These are phyloP conservation scores for Eremobia ochroleuca DNA, from an alignment of 2,888 invertebrate genomes.

Conservation along the genomic window DNA sequence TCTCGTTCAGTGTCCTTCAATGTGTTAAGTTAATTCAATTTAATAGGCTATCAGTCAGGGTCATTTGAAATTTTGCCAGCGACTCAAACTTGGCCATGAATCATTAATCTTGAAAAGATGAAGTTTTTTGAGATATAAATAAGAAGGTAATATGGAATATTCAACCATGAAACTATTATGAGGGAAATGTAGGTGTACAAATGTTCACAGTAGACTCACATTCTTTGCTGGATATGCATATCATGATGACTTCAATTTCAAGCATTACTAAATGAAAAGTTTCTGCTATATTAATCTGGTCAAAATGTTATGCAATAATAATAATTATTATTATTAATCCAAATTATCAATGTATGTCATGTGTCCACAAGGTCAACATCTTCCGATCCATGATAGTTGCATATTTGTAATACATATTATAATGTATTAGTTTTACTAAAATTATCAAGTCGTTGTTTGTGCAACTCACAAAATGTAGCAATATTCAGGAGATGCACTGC, in stretches of 20 bases:
- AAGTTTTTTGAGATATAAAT: constrained; percentile 70
- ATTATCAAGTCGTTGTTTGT: not conserved
- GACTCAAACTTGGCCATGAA: constrained; percentile 76
- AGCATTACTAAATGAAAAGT: not conserved
- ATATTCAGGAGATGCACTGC: constrained; percentile 13
- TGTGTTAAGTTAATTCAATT: constrained; percentile 44
- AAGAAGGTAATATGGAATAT: constrained; percentile 43
- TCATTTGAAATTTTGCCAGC: constrained; percentile 81
- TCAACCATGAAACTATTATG: not conserved
- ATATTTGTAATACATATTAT: constrained; percentile 2
- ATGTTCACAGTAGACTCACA: not conserved
- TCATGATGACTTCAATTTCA: constrained; percentile 1
- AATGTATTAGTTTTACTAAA: constrained; percentile 2
- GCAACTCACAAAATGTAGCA: constrained; percentile 3
- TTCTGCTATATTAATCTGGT: not conserved
- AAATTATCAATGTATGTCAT: constrained; percentile 50
- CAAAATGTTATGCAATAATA: constrained; percentile 20
- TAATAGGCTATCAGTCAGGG: constrained; percentile 71
- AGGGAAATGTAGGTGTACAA: not conserved
- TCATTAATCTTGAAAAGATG: constrained; percentile 76
- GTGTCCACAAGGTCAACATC: constrained; percentile 39
- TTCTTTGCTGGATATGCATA: not conserved
- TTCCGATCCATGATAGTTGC: constrained; percentile 25
- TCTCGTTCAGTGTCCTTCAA: too few species aligned
- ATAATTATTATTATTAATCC: constrained; percentile 18